Percentiles rank a stretch among this genome's conserved stretches.
Evolutionary conservation across 2,797 vertebrate species (phyloP).

Genomic region (Aplochiton taeniatus): DNA sequence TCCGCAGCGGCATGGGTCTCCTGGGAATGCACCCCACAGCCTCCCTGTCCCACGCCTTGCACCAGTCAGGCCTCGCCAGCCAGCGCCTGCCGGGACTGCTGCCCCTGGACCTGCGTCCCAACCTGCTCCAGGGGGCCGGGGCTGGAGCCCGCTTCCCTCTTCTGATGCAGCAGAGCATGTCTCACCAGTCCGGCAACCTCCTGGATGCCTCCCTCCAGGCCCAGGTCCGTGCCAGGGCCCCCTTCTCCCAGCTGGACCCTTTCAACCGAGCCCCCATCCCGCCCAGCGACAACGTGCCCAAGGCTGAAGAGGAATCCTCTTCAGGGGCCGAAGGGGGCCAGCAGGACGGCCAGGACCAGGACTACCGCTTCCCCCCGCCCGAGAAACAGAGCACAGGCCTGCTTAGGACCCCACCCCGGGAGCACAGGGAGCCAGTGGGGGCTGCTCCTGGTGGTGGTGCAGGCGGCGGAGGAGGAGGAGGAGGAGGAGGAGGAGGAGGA

Average conservation of each 20-base stretch:
- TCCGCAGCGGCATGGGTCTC: slow-evolving; percentile 84
- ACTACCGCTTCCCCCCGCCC: slow-evolving; percentile 95
- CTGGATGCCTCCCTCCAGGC: slow-evolving; percentile 86
- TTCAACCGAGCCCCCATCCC: slow-evolving; percentile 83
- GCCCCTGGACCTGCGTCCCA: slow-evolving; percentile 90
- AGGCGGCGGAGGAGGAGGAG: slow-evolving; percentile 63
- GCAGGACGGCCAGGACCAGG: slow-evolving; percentile 93
- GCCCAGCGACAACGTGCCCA: slow-evolving; percentile 77
- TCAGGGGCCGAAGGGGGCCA: slow-evolving; percentile 78
- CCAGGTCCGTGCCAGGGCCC: slow-evolving; percentile 79
- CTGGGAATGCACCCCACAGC: slow-evolving; percentile 87
- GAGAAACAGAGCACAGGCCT: slow-evolving; percentile 84
- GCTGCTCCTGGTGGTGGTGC: slow-evolving; percentile 12
- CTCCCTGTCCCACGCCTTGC: slow-evolving; percentile 81
- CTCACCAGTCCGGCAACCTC: slow-evolving; percentile 74
- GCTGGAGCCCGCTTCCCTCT: slow-evolving; percentile 78
- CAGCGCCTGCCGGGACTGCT: slow-evolving; percentile 90
- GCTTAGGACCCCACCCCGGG: slow-evolving; percentile 85
- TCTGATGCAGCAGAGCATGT: slow-evolving; percentile 87
- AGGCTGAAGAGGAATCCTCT: slow-evolving; percentile 82
- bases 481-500: not conserved
- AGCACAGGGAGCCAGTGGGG: slow-evolving; percentile 85
- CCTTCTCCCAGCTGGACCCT: slow-evolving; percentile 89
- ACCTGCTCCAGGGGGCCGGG: slow-evolving; percentile 78
- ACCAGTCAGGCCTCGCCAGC: slow-evolving; percentile 80